phyloP scores from a whole-genome alignment of 2,888 invertebrate genomes.

The Caenorhabditis macrosperma region DNA sequence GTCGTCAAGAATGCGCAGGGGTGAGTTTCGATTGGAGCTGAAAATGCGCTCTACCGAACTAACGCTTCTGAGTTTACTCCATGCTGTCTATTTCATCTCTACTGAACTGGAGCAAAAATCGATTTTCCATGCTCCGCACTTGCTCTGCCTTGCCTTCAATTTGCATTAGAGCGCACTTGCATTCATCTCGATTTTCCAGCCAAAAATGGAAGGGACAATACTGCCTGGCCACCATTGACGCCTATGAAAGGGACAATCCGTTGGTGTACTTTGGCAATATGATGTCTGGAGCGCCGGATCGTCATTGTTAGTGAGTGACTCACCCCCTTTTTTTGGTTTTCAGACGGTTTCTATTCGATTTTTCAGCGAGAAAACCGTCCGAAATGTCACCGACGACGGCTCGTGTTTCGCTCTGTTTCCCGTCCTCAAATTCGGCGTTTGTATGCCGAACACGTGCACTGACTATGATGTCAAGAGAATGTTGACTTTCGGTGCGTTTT shows the following conservation, averaged over 20 bases:
- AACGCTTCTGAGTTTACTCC: too few relatives aligned
- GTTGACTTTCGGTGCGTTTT: constrained; percentile 72
- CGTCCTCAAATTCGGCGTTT: constrained; percentile 79
- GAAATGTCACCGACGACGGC: constrained; percentile 64
- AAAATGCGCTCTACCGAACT: neutral
- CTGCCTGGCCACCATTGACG: constrained; percentile 77
- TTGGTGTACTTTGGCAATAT: constrained; percentile 70
- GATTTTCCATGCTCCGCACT: too few relatives aligned
- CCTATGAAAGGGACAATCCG: constrained; percentile 79
- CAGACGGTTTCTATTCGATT: neutral
- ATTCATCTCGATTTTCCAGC: constrained; percentile 50
- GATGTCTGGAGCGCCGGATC: constrained; percentile 60
- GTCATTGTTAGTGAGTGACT: constrained; percentile 70
- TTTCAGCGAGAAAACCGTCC: constrained; percentile 36
- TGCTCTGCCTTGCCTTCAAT: too few relatives aligned
- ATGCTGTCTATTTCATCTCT: too few relatives aligned
- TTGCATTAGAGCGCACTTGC: neutral
- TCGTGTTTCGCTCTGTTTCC: constrained; percentile 78
- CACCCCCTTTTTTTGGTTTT: too few relatives aligned
- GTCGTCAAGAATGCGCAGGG: constrained; percentile 77
- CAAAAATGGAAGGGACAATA: constrained; percentile 79
- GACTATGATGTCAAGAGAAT: constrained; percentile 78
- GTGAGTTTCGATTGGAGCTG: constrained; percentile 63
- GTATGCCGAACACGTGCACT: constrained; percentile 80
- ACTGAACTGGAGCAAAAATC: too few relatives aligned